Conservation (phyloP, 2,888 invertebrate species). For the Drosophila acutilabella region DNA sequence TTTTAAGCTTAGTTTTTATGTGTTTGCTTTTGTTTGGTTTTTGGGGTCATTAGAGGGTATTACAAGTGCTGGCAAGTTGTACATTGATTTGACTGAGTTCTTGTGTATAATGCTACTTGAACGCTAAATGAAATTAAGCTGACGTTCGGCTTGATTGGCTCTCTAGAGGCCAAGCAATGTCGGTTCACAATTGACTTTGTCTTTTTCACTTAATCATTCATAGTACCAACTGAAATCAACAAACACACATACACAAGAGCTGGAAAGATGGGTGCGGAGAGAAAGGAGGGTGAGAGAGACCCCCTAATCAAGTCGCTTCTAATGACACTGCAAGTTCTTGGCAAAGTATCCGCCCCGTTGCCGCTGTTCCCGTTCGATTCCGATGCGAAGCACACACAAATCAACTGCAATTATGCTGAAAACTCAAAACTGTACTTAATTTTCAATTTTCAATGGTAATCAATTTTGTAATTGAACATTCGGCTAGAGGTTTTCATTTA, state of each 20-base stretch:
- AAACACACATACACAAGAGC: conserved; percentile 23
- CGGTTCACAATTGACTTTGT: conserved; percentile 71
- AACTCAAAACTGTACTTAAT: conserved; percentile 78
- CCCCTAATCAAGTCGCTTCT: conserved; percentile 60
- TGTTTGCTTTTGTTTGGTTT: background rate
- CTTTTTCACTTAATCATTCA: conserved; percentile 73
- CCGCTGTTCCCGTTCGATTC: conserved; percentile 15
- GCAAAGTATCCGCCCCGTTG: conserved; percentile 19
- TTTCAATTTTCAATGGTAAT: conserved; percentile 77
- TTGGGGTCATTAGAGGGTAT: conserved; percentile 36
- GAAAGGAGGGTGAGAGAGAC: background rate
- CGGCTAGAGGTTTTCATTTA: conserved; percentile 55
- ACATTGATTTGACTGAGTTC: conserved; percentile 29
- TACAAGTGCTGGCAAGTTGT: conserved; percentile 2
- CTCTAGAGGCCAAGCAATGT: conserved; percentile 70
- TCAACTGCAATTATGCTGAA: conserved; percentile 78
- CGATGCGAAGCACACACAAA: conserved; percentile 38
- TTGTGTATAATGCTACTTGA: conserved; percentile 70
- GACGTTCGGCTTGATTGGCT: conserved; percentile 77
- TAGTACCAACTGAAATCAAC: conserved; percentile 54
- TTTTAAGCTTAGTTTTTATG: background rate
- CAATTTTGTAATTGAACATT: conserved; percentile 77
- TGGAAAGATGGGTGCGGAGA: background rate
- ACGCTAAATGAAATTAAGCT: conserved; percentile 76
- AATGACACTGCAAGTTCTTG: conserved; percentile 74